Percentiles rank a stretch among this genome's conserved stretches.
Evolutionary conservation across 1,140 invertebrate species (phyloP).

Genomic region (Zaprionus tsacasi): DNA sequence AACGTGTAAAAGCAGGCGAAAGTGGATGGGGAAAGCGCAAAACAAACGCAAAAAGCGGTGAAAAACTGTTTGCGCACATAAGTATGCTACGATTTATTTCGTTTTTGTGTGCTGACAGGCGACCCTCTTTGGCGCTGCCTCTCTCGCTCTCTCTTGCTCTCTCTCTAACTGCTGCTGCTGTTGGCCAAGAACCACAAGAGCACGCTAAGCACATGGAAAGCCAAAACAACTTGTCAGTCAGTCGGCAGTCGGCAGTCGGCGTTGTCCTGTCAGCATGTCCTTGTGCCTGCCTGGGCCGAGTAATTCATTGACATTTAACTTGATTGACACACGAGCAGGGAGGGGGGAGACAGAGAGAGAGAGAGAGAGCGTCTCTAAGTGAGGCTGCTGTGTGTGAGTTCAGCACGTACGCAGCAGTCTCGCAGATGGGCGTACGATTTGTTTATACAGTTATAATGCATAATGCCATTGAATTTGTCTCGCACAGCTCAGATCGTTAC

Average conservation of each 20-base stretch:
- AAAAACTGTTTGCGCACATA: slow-evolving; percentile 64
- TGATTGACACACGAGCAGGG: slow-evolving; percentile 69
- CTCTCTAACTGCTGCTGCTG: neutral
- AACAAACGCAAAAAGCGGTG: slow-evolving; percentile 15
- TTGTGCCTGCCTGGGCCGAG: slow-evolving; percentile 47
- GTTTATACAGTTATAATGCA: slow-evolving; percentile 79
- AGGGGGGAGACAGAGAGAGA: slow-evolving; percentile 13
- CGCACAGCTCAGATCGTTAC: slow-evolving; percentile 60
- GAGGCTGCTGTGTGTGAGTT: slow-evolving; percentile 10
- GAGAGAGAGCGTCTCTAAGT: neutral
- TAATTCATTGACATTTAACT: slow-evolving; percentile 82
- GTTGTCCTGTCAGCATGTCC: slow-evolving; percentile 65
- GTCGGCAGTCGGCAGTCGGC: slow-evolving; percentile 15
- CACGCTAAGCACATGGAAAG: slow-evolving; percentile 32
- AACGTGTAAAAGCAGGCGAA: slow-evolving; percentile 40
- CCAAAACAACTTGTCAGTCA: slow-evolving; percentile 70
- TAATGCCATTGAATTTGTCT: slow-evolving; percentile 72
- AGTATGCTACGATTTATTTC: slow-evolving; percentile 78
- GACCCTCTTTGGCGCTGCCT: neutral
- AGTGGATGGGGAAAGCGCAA: slow-evolving; percentile 36
- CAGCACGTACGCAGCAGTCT: slow-evolving; percentile 49
- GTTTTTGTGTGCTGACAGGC: slow-evolving; percentile 51
- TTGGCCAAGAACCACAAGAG: slow-evolving; percentile 33
- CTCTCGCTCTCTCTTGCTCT: neutral
- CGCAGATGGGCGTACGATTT: slow-evolving; percentile 52